phyloP scores from a whole-genome alignment of 2,797 vertebrate species.

The Pseudotriccus pelzelni region DNA sequence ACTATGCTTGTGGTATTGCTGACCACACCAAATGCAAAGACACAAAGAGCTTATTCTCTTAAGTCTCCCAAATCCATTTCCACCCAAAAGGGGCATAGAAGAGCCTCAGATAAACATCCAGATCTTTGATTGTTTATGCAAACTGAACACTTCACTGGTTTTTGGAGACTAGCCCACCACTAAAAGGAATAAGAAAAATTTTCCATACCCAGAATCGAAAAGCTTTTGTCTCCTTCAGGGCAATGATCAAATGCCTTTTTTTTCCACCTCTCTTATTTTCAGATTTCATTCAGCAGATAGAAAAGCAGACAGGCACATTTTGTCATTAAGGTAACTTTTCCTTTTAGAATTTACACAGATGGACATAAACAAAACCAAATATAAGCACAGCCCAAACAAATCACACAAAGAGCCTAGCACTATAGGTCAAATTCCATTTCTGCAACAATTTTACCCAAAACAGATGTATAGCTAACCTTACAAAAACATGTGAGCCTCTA shows the following conservation, averaged over 20 bases:
- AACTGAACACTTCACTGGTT: slow-evolving; percentile 52
- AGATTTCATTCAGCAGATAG: neutral
- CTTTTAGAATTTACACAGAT: slow-evolving; percentile 34
- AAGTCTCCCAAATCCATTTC: slow-evolving; percentile 24
- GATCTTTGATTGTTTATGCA: slow-evolving; percentile 52
- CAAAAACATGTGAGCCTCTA: neutral
- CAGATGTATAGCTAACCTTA: slow-evolving; percentile 56
- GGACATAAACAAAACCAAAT: neutral
- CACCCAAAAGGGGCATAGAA: slow-evolving; percentile 3
- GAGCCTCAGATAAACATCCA: slow-evolving; percentile 60
- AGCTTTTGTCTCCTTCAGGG: neutral
- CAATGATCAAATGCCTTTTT: neutral
- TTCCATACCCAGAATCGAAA: neutral
- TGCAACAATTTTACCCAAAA: slow-evolving; percentile 55
- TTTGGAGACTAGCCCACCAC: slow-evolving; percentile 58
- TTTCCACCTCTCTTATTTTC: neutral
- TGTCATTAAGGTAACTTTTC: neutral
- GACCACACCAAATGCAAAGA: slow-evolving; percentile 41
- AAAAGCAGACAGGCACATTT: neutral
- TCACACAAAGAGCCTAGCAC: neutral
- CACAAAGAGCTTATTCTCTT: slow-evolving; percentile 52
- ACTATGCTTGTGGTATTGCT: neutral
- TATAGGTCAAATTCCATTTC: slow-evolving; percentile 55
- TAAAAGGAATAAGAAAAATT: slow-evolving; percentile 32
- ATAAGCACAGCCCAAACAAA: slow-evolving; percentile 19